A percentile compares a stretch with the other conserved stretches of the same genome.
Conservation (phyloP, 1,140 invertebrate species). For the Aporrectodea caliginosa region DNA sequence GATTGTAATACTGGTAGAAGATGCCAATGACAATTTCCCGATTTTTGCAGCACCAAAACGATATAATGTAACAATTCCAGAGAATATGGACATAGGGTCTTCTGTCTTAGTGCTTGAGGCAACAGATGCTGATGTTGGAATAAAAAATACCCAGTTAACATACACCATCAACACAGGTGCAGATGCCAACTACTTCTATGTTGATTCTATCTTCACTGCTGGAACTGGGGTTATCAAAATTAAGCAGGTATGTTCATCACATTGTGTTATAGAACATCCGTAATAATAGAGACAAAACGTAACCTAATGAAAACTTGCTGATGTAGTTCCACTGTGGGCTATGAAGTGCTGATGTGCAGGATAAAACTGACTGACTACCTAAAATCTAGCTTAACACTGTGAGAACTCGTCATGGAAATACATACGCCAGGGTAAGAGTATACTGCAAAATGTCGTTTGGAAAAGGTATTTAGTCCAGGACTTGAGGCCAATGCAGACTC, state of each 20-base stretch:
- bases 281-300: too few species aligned
- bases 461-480: too few species aligned
- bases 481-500: too few species aligned
- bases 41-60: slow-evolving; percentile 5
- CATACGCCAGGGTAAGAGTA: too few species aligned
- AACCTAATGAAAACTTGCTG: too few species aligned
- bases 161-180: slow-evolving; percentile 15
- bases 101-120: slow-evolving; percentile 12
- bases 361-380: too few species aligned
- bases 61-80: slow-evolving; percentile 12
- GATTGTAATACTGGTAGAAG: slow-evolving; percentile 17
- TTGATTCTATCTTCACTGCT: slow-evolving; percentile 23
- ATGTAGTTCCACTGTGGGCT: too few species aligned
- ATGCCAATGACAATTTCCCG: slow-evolving; percentile 32
- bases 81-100: slow-evolving; percentile 20
- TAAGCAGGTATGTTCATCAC: slow-evolving; percentile 25
- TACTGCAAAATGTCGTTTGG: too few species aligned
- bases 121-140: slow-evolving; percentile 25
- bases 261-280: too few species aligned
- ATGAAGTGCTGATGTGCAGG: too few species aligned
- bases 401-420: too few species aligned
- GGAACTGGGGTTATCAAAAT: slow-evolving; percentile 18
- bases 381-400: too few species aligned
- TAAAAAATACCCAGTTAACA: slow-evolving; percentile 18
- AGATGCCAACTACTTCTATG: slow-evolving; percentile 15